Conservation (phyloP, 2,113 vertebrate species). For the Alligator mississippiensis region DNA sequence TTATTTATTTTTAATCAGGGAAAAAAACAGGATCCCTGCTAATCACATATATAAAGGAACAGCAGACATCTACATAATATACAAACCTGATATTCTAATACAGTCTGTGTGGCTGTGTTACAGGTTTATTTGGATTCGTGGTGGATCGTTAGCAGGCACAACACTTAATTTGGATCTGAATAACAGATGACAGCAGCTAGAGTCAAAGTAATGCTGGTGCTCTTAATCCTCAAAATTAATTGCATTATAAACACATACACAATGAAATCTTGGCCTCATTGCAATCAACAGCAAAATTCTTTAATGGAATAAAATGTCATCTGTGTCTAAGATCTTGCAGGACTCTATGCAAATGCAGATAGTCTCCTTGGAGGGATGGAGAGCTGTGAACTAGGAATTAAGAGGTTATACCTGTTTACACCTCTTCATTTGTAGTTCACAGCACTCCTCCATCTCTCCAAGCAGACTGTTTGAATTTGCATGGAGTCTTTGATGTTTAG, state of each 20-base stretch:
- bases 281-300: background rate
- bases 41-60: background rate
- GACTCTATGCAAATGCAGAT: too few species aligned
- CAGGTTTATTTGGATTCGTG: background rate
- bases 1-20: too few species aligned
- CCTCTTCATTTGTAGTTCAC: too few species aligned
- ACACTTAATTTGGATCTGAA: background rate
- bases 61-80: background rate
- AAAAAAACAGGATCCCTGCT: background rate
- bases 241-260: background rate
- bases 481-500: too few species aligned
- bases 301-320: background rate
- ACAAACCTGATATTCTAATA: background rate
- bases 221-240: background rate
- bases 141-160: background rate
- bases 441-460: too few species aligned
- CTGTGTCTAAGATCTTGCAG: background rate
- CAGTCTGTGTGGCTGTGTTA: background rate
- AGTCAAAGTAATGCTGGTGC: background rate
- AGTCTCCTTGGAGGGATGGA: too few species aligned
- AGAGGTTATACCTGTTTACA: too few species aligned
- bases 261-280: background rate
- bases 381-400: too few species aligned
- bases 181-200: background rate
- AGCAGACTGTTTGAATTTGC: too few species aligned